Base-by-base conservation (phyloP, 2,113 vertebrate species). In the Varanus komodoensis region DNA sequence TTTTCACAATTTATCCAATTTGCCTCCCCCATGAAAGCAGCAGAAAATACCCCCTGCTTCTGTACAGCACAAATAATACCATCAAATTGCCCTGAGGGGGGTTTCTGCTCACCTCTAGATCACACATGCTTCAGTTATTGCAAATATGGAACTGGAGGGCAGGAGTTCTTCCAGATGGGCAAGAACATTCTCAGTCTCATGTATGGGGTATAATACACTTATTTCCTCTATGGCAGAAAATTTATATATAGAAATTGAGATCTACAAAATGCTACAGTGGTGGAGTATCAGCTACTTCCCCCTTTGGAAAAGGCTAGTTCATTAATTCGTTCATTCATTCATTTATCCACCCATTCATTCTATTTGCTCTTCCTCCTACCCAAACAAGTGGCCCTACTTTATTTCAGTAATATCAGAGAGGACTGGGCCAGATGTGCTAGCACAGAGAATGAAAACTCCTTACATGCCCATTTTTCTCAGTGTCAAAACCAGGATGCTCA, bases 391-490 rank as follows among this genome's bases (percentile, higher is more conserved):
- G 77, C 17, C 44, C 67, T 71, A 34, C 54, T 88, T 57, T 67
- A 88, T 88, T 57, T 82, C 21, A 71, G 50, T 54, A 73, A 73
- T 73, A 19, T 48, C 57, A 38, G 25, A 61, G 48, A 25, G 80
- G 34, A 21, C 50, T 21, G 27, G 34, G 68, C 80, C 77, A 89
- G 81, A n/a, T 89, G 34, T 74, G 68, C 69, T 74, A 74, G 68
- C 52, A 89, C 23, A 25, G 64, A 71, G 64, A 32, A 44, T 38
- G 50, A 44, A 89, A 57, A 79, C 9, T 23, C 50, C 85, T 34
- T 21, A 89, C 81, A 21, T 0, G 81, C 88, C 90, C 75, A 54
- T 80, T 87, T 91, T 85, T 87, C 82, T 87, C 77, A 14, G 3
- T 90, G 52, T 92, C 50, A 23, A 86, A 78, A 91, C 87, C 84